These are phyloP conservation scores for Geopemphigus sp. DNA, from an alignment of 1,140 invertebrate species.

Conservation along the genomic window DNA sequence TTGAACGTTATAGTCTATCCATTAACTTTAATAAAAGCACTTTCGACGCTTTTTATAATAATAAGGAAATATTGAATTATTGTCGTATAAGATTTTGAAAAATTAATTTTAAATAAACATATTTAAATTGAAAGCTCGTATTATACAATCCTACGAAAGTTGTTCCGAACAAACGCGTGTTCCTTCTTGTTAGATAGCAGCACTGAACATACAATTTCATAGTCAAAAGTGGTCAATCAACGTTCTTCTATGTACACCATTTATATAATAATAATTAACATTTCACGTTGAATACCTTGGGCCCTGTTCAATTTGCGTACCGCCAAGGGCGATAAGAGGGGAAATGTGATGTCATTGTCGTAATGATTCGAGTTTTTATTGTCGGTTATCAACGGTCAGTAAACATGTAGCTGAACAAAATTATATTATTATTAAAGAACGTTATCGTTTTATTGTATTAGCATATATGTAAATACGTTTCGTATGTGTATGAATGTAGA, in stretches of 20 bases:
- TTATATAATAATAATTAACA: slow-evolving; percentile 2
- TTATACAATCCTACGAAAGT: not conserved
- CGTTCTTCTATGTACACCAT: too few species aligned
- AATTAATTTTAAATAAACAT: too few species aligned
- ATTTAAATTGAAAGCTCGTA: too few species aligned
- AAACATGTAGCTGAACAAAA: slow-evolving; percentile 32
- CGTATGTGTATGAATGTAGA: not conserved
- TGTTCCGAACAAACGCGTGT: not conserved
- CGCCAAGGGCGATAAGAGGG: not conserved
- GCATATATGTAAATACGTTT: slow-evolving; percentile 24
- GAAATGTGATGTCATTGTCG: slow-evolving; percentile 29
- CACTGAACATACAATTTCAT: not conserved
- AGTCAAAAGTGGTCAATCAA: too few species aligned
- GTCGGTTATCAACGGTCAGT: slow-evolving; percentile 32
- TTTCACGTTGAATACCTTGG: not conserved
- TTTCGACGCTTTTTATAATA: too few species aligned
- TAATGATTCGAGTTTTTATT: slow-evolving; percentile 15
- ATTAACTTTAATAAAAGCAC: too few species aligned
- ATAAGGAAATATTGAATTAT: too few species aligned
- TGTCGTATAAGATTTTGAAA: too few species aligned
- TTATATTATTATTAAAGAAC: slow-evolving; percentile 32
- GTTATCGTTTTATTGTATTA: slow-evolving; percentile 45
- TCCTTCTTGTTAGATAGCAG: slow-evolving; percentile 29
- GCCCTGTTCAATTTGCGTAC: not conserved
- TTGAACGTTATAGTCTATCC: too few species aligned